These are phyloP conservation scores for Sericinus montela DNA, from an alignment of 2,888 invertebrate species.

Conservation along the genomic window DNA sequence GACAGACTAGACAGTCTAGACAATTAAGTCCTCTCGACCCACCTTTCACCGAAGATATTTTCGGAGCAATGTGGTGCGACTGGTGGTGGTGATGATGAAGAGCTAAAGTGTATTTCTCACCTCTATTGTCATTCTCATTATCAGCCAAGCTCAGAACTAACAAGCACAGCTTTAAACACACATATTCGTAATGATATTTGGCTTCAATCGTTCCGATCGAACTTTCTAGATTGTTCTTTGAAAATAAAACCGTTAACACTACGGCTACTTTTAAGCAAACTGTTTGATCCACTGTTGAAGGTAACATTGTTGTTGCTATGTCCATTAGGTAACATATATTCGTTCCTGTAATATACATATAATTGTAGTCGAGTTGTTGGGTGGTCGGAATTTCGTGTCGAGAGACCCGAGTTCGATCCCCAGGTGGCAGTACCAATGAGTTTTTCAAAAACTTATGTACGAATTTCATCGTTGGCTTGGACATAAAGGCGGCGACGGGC, in stretches of 20 bases:
- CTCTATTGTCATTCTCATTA: conserved; percentile 55
- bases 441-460: no score
- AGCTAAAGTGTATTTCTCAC: conserved; percentile 37
- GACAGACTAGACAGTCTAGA: no score
- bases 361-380: no score
- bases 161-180: conserved; percentile 55
- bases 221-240: conserved; percentile 40
- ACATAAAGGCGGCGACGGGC: no score
- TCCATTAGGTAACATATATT: conserved; percentile 60
- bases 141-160: conserved; percentile 49
- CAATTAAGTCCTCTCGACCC: no score
- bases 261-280: conserved; percentile 52
- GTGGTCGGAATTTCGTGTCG: no score
- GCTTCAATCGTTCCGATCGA: conserved; percentile 25
- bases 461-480: no score
- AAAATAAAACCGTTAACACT: conserved; percentile 52
- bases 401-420: no score
- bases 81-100: no score
- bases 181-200: conserved; percentile 48
- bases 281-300: conserved; percentile 43
- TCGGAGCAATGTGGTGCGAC: no score
- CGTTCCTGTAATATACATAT: conserved; percentile 38
- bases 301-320: conserved; percentile 46
- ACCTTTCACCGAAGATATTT: no score
- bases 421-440: no score